These are phyloP conservation scores for Drosophila bifasciata DNA, from an alignment of 1,140 invertebrate genomes.

Conservation along the genomic window DNA sequence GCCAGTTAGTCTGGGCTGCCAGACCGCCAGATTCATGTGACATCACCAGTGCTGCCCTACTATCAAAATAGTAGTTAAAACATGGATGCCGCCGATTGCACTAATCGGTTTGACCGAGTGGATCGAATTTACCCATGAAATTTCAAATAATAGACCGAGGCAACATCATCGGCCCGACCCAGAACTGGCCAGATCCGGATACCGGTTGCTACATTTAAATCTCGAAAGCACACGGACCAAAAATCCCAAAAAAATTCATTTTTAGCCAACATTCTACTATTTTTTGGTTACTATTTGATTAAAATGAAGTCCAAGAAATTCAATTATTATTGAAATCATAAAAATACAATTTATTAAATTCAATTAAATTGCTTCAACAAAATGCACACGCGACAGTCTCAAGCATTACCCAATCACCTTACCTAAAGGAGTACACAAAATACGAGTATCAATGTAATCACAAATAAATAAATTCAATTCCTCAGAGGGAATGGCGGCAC, in stretches of 20 bases:
- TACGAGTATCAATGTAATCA: slow-evolving; percentile 1
- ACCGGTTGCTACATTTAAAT: too few species aligned
- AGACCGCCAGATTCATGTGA: too few species aligned
- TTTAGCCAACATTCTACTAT: neutral
- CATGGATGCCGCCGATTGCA: too few species aligned
- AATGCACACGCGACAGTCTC: slow-evolving; percentile 44
- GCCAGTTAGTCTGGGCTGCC: too few species aligned
- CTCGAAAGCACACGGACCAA: too few species aligned
- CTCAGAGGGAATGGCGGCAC: slow-evolving; percentile 85
- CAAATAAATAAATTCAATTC: slow-evolving; percentile 9
- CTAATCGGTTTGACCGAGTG: too few species aligned
- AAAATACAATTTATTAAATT: slow-evolving; percentile 16
- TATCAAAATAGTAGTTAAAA: too few species aligned
- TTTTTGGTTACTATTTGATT: slow-evolving; percentile 7
- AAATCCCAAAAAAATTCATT: too few species aligned
- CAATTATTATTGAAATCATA: neutral
- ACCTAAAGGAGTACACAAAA: slow-evolving; percentile 33
- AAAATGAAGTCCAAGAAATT: neutral
- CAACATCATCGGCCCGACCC: too few species aligned
- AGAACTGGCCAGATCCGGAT: neutral
- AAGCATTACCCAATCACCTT: slow-evolving; percentile 52
- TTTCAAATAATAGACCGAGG: too few species aligned
- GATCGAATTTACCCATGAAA: too few species aligned
- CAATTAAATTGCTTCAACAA: slow-evolving; percentile 38
- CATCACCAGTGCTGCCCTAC: too few species aligned